Evolutionary conservation across 2,113 vertebrate genomes (phyloP), one percentile per base, ranked within the genome.

Genomic region (Oncorhynchus tshawytscha): DNA sequence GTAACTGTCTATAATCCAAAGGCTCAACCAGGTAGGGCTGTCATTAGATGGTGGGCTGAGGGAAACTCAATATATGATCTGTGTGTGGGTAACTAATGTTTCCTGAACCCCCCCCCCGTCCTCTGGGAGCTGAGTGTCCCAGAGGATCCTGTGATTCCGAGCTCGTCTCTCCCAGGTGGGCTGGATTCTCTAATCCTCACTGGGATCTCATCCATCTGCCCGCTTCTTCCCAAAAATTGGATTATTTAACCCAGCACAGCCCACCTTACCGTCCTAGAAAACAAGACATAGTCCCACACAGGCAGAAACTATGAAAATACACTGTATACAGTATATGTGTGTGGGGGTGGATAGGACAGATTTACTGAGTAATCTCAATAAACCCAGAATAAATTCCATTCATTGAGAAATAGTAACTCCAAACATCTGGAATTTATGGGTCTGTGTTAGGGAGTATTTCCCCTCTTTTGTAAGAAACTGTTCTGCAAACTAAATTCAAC

Each of bases 91-190:
- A 13, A 8, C n/a, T 62, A 22, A 22, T 22, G 20, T 62, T 22
- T 3, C 51, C 59, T n/a, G 18, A 62, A n/a, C 6, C 59, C n/a
- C 59, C n/a, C 0, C n/a, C 59, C 59, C 4, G 39, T 45, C 39
- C 39, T 45, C 39, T 45, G 25, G 69, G 76, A 71, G 64, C 68
- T 73, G 69, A 57, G 73, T 60, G 71, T 87, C 82, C 80, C 87
- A 77, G 39, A 74, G 74, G 79, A 20, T 1, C 0, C 70, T 67
- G 1, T 76, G 68, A n/a, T 3, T 71, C 73, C 16, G n/a, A 13
- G 20, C 22, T 66, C 24, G 51, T 54, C 73, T 81, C 72, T 87
- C 88, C 87, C 88, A 84, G 87, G 84, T 88, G 89, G 81, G 79
- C 72, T 18, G 34, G 67, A 67, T 60, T 77, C 80, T 79, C 48